A percentile compares a stretch with the other conserved stretches of the same genome.
Conservation (phyloP, 2,888 invertebrate species). For the Lissonota sp. region DNA sequence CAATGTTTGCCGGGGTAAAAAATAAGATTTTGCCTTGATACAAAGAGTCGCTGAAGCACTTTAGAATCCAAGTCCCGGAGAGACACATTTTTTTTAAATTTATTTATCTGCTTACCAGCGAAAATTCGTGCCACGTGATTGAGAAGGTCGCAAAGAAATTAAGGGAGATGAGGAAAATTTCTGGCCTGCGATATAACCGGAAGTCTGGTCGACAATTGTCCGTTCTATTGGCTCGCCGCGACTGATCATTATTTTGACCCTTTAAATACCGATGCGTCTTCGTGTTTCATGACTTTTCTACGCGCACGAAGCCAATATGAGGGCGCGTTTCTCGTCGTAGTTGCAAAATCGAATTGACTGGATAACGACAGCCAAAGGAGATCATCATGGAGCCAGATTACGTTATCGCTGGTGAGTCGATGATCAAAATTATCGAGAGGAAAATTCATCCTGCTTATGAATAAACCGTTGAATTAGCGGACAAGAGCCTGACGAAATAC, state of each 20-base stretch:
- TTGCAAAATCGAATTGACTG: slow-evolving; percentile 21
- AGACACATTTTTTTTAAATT: neutral
- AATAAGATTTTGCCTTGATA: neutral
- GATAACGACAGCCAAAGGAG: slow-evolving; percentile 4
- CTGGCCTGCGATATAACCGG: neutral
- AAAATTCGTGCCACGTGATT: neutral
- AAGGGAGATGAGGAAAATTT: neutral
- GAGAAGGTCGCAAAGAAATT: neutral
- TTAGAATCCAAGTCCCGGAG: neutral
- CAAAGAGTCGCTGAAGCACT: slow-evolving; percentile 1
- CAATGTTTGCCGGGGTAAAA: too few species aligned
- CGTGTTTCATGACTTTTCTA: slow-evolving; percentile 46
- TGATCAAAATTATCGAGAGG: neutral
- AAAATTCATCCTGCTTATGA: too few species aligned
- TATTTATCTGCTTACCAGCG: neutral
- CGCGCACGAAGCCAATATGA: slow-evolving; percentile 33
- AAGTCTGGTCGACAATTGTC: slow-evolving; percentile 4
- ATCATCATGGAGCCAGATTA: slow-evolving; percentile 67
- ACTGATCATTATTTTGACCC: neutral
- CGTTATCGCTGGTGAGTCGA: slow-evolving; percentile 66
- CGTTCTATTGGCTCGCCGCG: neutral
- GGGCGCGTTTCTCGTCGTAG: slow-evolving; percentile 2
- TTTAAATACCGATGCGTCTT: slow-evolving; percentile 45
- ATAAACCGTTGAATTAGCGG: too few species aligned
- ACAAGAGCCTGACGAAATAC: too few species aligned